Percentiles rank a stretch among this genome's conserved stretches.
Evolutionary conservation across 2,888 invertebrate species (phyloP).

Genomic region (Lypha dubia): DNA sequence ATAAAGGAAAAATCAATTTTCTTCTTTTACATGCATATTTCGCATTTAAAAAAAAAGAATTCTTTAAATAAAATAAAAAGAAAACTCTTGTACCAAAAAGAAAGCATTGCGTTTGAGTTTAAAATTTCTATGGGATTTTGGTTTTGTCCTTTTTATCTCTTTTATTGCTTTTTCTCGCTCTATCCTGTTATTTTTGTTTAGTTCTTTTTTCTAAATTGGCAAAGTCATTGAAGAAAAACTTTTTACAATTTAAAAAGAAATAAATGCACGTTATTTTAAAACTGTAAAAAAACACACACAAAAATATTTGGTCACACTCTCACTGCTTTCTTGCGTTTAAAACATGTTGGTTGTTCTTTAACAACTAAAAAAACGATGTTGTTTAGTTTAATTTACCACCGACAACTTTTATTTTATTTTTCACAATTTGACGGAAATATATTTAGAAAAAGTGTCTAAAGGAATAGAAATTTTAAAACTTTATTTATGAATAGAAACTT

Average conservation of each 20-base stretch:
- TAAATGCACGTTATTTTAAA: conserved; percentile 1
- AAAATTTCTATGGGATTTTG: conserved; percentile 13
- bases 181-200: background rate
- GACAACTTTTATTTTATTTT: conserved; percentile 45
- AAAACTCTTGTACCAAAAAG: background rate
- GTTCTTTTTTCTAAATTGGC: background rate
- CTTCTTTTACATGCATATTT: conserved; percentile 56
- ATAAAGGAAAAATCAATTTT: conserved; percentile 54
- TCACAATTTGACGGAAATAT: background rate
- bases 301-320: conserved; percentile 43
- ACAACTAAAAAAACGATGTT: conserved; percentile 11
- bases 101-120: conserved; percentile 16
- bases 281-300: background rate
- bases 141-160: background rate
- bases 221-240: conserved; percentile 11
- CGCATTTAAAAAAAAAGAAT: conserved; percentile 38
- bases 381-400: conserved; percentile 55
- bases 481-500: background rate
- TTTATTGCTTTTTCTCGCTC: background rate
- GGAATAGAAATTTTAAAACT: background rate
- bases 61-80: conserved; percentile 26
- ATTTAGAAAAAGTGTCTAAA: background rate
- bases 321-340: background rate
- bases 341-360: conserved; percentile 18
- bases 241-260: conserved; percentile 11